phyloP scores from a whole-genome alignment of 2,113 vertebrate genomes.

The Rynchops niger region DNA sequence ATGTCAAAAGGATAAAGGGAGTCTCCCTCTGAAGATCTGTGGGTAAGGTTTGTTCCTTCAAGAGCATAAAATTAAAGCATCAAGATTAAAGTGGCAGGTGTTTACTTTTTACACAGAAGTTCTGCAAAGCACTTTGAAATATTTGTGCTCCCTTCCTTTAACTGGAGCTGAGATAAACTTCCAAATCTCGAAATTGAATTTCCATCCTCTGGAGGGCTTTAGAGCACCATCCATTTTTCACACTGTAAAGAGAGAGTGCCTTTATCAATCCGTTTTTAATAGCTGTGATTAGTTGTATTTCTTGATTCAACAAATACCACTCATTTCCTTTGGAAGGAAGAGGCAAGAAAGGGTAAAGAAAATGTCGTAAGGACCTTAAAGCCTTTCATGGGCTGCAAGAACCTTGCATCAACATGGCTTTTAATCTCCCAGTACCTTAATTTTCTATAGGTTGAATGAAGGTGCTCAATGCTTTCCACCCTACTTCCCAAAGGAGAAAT shows the following conservation, averaged over 20 bases:
- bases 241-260: background rate
- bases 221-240: background rate
- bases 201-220: background rate
- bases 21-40: background rate
- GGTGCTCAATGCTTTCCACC: background rate
- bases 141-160: background rate
- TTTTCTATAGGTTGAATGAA: background rate
- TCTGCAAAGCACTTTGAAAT: conserved; percentile 23
- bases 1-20: background rate
- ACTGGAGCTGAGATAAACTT: background rate
- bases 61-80: background rate
- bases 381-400: background rate
- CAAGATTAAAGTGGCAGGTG: conserved; percentile 9
- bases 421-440: background rate
- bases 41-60: background rate
- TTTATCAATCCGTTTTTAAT: background rate
- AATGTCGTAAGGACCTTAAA: background rate
- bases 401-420: background rate
- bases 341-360: background rate
- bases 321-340: background rate
- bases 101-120: background rate
- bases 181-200: background rate
- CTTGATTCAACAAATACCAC: background rate
- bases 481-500: background rate
- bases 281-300: conserved; percentile 7